Evolutionary conservation across 2,797 vertebrate species (phyloP).

Genomic region (Hoplostethus atlanticus): DNA sequence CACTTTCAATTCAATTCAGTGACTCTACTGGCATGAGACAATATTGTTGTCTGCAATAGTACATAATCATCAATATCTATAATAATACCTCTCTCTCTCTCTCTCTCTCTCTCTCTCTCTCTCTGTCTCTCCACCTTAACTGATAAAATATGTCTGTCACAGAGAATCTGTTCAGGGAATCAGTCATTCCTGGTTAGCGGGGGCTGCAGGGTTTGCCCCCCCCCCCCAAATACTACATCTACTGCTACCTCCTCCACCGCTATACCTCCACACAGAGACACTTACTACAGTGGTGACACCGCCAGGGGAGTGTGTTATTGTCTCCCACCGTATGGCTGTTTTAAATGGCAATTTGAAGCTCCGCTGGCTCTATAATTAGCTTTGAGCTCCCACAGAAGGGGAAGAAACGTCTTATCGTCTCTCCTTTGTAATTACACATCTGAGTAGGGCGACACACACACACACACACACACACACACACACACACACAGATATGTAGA

Average conservation of each 20-base stretch:
- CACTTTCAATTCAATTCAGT: too few species aligned
- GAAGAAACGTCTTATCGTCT: slow-evolving; percentile 79
- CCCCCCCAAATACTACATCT: slow-evolving; percentile 8
- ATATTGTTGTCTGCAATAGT: too few species aligned
- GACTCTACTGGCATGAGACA: too few species aligned
- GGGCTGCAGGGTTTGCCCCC: slow-evolving; percentile 13
- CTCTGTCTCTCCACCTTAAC: slow-evolving; percentile 38
- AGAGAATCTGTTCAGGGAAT: slow-evolving; percentile 40
- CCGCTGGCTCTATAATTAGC: slow-evolving; percentile 87
- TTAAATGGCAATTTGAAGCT: slow-evolving; percentile 88
- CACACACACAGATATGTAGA: slow-evolving; percentile 45
- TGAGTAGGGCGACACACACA: slow-evolving; percentile 61
- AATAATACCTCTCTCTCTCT: too few species aligned
- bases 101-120: too few species aligned
- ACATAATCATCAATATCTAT: too few species aligned
- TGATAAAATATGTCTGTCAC: slow-evolving; percentile 24
- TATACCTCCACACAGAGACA: slow-evolving; percentile 62
- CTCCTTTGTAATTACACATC: slow-evolving; percentile 86
- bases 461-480: slow-evolving; percentile 32
- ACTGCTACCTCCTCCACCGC: slow-evolving; percentile 26
- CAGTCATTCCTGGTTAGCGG: slow-evolving; percentile 48
- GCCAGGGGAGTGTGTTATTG: slow-evolving; percentile 82
- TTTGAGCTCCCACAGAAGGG: slow-evolving; percentile 82
- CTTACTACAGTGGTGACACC: slow-evolving; percentile 66
- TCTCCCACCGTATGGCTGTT: slow-evolving; percentile 85